Conservation (phyloP, 1,140 invertebrate genomes). For the Drosophila kanapiae region DNA sequence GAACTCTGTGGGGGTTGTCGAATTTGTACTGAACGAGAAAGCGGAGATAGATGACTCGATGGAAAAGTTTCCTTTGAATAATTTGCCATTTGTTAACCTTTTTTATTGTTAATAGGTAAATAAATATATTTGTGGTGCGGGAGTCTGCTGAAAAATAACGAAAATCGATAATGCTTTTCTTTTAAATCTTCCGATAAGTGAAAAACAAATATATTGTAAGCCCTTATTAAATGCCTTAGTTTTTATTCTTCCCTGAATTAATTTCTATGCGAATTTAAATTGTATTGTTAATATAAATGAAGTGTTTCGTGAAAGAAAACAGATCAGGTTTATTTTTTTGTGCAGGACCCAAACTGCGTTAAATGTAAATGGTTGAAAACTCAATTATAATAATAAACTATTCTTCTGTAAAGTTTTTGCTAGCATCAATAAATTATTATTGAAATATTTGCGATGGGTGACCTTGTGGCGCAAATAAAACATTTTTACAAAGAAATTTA, state of each 20-base stretch:
- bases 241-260: not conserved
- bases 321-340: not conserved
- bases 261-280: not conserved
- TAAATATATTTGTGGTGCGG: not conserved
- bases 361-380: slow-evolving; percentile 6
- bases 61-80: slow-evolving; percentile 17
- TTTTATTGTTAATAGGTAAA: slow-evolving; percentile 16
- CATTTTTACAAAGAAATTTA: not conserved
- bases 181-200: not conserved
- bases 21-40: not conserved
- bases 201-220: slow-evolving; percentile 1
- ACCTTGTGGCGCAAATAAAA: not conserved
- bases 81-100: slow-evolving; percentile 2
- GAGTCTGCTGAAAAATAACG: not conserved
- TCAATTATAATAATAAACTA: slow-evolving; percentile 8
- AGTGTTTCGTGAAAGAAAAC: not conserved
- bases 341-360: not conserved
- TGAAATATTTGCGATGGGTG: not conserved
- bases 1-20: not conserved
- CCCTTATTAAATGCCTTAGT: too few species aligned
- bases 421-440: not conserved
- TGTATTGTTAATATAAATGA: not conserved
- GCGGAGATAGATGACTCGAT: slow-evolving; percentile 10
- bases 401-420: not conserved
- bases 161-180: not conserved